These are phyloP conservation scores for Toxotes lorentzi DNA, from an alignment of 2,797 vertebrate genomes.

Conservation along the genomic window DNA sequence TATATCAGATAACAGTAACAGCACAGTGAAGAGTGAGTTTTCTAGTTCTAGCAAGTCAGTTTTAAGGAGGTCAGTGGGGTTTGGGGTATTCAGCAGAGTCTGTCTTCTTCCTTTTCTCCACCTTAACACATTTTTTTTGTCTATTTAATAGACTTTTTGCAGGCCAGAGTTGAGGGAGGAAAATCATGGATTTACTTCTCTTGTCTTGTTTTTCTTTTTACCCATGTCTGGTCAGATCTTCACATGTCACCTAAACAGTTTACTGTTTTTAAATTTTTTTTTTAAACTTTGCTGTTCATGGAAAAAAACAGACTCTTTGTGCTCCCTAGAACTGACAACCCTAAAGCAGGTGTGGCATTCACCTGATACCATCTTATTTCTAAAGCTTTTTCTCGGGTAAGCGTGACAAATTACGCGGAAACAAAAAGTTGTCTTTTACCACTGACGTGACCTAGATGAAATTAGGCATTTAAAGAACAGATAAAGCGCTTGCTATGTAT, in stretches of 20 bases:
- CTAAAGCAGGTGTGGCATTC: constrained; percentile 1
- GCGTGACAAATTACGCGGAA: not conserved
- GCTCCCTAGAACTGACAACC: not conserved
- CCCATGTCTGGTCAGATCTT: no score
- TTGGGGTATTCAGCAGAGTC: not conserved
- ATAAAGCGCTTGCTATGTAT: no score
- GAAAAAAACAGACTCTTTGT: constrained; percentile 6
- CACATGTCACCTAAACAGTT: no score
- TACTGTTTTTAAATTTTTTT: not conserved
- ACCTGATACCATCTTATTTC: constrained; percentile 24
- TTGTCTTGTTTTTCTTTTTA: not conserved
- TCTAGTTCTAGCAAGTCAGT: no score
- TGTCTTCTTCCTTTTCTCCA: not conserved
- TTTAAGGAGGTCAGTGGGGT: no score
- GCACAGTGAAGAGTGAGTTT: not conserved
- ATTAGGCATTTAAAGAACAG: no score
- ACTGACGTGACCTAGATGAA: no score
- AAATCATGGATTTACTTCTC: no score
- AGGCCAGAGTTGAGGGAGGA: no score
- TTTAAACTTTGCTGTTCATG: not conserved
- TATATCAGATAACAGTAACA: not conserved
- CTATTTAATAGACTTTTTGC: not conserved
- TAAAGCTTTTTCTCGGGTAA: constrained; percentile 2
- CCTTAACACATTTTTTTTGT: not conserved
- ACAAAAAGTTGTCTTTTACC: not conserved